phyloP scores from a whole-genome alignment of 2,888 invertebrate genomes.

The Pardosa pseudoannulata region DNA sequence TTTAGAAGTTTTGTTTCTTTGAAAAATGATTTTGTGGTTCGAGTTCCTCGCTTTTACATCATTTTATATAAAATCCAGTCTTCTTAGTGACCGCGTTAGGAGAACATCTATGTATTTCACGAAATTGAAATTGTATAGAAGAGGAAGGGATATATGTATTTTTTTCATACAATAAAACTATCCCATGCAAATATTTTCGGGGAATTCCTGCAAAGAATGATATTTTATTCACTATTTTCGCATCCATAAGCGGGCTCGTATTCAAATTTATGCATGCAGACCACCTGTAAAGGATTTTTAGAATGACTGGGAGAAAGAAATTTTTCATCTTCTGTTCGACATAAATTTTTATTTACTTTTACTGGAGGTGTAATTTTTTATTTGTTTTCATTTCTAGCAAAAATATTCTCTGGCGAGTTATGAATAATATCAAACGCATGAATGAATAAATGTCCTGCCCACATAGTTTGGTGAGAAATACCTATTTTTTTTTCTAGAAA shows the following conservation, averaged over 20 bases:
- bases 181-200: not conserved
- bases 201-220: not conserved
- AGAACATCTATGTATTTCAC: not conserved
- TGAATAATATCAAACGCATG: no score
- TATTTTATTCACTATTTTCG: slow-evolving; percentile 3
- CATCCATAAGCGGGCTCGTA: not conserved
- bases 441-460: no score
- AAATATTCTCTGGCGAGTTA: no score
- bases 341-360: no score
- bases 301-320: not conserved
- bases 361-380: no score
- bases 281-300: not conserved
- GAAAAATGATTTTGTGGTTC: slow-evolving; percentile 50
- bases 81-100: not conserved
- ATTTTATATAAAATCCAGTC: slow-evolving; percentile 46
- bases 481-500: no score
- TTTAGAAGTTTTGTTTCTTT: slow-evolving; percentile 40
- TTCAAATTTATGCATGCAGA: not conserved
- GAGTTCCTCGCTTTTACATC: slow-evolving; percentile 51
- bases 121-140: not conserved
- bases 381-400: no score
- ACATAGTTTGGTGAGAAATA: no score
- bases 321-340: no score
- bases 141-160: not conserved
- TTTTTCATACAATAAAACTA: not conserved